Evolutionary conservation across 2,113 vertebrate genomes (phyloP), one percentile per base, ranked within the genome.

Genomic region (Natator depressus): DNA sequence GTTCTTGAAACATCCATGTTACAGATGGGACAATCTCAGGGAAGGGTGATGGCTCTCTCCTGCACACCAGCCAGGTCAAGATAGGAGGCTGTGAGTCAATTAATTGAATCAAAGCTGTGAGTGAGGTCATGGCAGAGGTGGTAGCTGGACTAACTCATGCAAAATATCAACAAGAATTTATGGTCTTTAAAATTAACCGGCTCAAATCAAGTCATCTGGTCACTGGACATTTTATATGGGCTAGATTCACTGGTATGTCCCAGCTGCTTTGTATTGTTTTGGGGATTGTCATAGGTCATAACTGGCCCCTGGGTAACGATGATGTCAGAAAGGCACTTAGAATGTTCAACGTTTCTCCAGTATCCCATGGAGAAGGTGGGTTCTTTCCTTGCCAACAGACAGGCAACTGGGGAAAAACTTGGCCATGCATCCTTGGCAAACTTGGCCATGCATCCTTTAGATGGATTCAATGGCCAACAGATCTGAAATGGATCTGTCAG

Each of bases 181-280:
- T 95, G 7, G 13, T 84, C 5, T 49, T 5, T 51, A 51, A 62
- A 38, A 90, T 94, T 57, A 42, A 1, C 7, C 31, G 25, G 8
- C 2, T 87, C 12, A 3, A 2, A 10, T 42, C 35, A 16, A 38
- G 65, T 20, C 51, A 35, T 59, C 0, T 2, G 0, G 2, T 83
- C 38, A 19, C 89, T 1, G 0, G 76, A 46, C 53, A 89, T 6
- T 55, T 42, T 25, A 27, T 78, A 35, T n/a, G 25, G 3, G 0
- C 29, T 82, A 42, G 25, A 65, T 85, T 85, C 25, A 51, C 29
- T 27, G 62, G 79, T 35, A 0, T 13, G 78, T 79, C 6, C 47
- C 53, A 47, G 20, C 16, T 0, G 57, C 92, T 47, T 8, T 22
- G 50, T 47, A 35, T 13, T 49, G 49, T 3, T 62, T 89, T 80